A percentile compares a stretch with the other conserved stretches of the same genome.
phyloP scores from a whole-genome alignment of 2,113 vertebrate genomes.

The Hystrix brachyura region DNA sequence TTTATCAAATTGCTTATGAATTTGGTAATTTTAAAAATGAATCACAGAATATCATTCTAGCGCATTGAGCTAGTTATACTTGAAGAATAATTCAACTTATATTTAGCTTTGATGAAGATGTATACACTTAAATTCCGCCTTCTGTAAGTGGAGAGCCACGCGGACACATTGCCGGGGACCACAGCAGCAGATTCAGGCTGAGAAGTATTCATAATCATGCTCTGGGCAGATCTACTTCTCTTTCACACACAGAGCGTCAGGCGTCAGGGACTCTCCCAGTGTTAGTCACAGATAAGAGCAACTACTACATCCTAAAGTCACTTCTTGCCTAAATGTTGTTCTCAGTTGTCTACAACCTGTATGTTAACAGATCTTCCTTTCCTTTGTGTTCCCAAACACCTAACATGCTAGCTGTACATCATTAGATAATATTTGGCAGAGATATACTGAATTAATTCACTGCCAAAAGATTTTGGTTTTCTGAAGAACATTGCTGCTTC shows the following conservation, averaged over 20 bases:
- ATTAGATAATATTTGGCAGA: neutral
- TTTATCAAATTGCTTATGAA: neutral
- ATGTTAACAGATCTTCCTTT: neutral
- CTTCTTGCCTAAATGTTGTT: neutral
- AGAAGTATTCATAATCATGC: rapidly evolving
- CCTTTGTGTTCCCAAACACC: neutral
- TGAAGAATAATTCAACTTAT: neutral
- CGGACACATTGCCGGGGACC: neutral
- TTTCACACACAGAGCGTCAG: rapidly evolving
- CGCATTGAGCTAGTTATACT: neutral
- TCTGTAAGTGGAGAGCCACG: rapidly evolving
- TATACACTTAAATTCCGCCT: neutral
- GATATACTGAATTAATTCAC: neutral
- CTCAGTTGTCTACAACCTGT: neutral
- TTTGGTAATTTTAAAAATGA: neutral
- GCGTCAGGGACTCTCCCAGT: neutral
- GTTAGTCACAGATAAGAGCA: neutral
- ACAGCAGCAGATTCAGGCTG: rapidly evolving
- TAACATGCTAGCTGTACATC: neutral
- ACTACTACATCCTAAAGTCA: neutral
- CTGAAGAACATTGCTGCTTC: neutral
- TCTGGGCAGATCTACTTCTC: too few species aligned
- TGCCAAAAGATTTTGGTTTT: neutral
- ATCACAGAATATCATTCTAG: neutral
- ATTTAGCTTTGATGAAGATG: neutral